phyloP scores from a whole-genome alignment of 1,140 invertebrate species.

The Oryctes rhinoceros region DNA sequence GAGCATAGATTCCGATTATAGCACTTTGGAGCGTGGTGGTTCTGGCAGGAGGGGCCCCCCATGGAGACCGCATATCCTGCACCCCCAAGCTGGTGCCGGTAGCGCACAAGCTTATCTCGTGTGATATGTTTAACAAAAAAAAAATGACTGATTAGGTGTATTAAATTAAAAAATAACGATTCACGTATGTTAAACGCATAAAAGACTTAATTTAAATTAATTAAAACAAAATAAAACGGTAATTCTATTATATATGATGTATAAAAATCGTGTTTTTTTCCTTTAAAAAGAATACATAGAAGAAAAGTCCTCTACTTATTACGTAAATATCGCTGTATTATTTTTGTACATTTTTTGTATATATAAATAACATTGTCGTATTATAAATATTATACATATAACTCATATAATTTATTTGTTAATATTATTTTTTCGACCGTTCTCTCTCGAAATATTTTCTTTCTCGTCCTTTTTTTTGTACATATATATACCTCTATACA shows the following conservation, averaged over 20 bases:
- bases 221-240: background rate
- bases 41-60: constrained; percentile 59
- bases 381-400: constrained; percentile 55
- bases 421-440: background rate
- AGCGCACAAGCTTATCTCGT: constrained; percentile 69
- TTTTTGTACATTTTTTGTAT: constrained; percentile 61
- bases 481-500: constrained; percentile 51
- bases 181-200: background rate
- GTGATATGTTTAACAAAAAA: constrained; percentile 59
- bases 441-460: background rate
- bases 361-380: constrained; percentile 57
- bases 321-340: constrained; percentile 54
- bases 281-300: constrained; percentile 1
- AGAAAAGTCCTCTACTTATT: constrained; percentile 5
- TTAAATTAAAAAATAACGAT: constrained; percentile 32
- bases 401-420: constrained; percentile 56
- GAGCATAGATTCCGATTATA: constrained; percentile 86
- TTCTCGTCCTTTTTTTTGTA: constrained; percentile 51
- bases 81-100: constrained; percentile 54
- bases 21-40: constrained; percentile 66
- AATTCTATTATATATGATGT: background rate
- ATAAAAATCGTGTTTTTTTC: constrained; percentile 31
- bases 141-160: constrained; percentile 59
- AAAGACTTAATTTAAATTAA: constrained; percentile 27
- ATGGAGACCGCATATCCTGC: constrained; percentile 60